Conservation (phyloP, 2,797 vertebrate genomes). For the Paedocypris micromegethes region DNA sequence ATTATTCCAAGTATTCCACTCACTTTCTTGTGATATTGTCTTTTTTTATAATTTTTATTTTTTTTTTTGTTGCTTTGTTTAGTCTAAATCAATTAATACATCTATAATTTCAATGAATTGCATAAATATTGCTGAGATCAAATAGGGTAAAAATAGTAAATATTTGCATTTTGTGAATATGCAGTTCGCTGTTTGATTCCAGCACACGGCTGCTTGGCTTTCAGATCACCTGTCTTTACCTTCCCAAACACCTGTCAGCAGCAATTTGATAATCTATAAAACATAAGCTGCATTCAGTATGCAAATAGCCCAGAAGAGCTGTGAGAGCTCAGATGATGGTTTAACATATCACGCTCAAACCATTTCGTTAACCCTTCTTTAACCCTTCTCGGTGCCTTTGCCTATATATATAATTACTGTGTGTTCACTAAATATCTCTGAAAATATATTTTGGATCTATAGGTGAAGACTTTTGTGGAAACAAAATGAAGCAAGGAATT, state of each 20-base stretch:
- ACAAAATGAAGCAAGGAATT: too few species aligned
- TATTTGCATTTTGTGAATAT: background rate
- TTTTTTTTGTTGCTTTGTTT: too few species aligned
- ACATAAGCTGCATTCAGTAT: background rate
- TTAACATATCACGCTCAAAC: too few species aligned
- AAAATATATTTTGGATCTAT: too few species aligned
- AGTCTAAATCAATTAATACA: slow-evolving; percentile 15
- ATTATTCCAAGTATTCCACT: too few species aligned
- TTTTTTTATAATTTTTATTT: too few species aligned
- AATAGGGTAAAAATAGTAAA: slow-evolving; percentile 11
- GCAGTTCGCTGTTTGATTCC: background rate
- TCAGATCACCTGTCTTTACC: background rate
- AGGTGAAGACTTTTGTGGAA: too few species aligned
- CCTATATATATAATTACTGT: too few species aligned
- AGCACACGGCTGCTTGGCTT: background rate
- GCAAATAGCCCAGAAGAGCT: background rate
- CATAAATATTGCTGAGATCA: slow-evolving; percentile 6
- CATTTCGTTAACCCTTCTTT: too few species aligned
- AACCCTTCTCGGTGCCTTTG: too few species aligned
- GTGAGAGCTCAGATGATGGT: background rate
- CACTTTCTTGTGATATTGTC: too few species aligned
- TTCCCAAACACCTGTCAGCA: background rate
- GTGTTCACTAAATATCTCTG: too few species aligned
- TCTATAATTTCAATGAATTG: background rate
- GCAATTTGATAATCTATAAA: background rate